phyloP scores from a whole-genome alignment of 2,888 invertebrate genomes.

The Noctua janthina region DNA sequence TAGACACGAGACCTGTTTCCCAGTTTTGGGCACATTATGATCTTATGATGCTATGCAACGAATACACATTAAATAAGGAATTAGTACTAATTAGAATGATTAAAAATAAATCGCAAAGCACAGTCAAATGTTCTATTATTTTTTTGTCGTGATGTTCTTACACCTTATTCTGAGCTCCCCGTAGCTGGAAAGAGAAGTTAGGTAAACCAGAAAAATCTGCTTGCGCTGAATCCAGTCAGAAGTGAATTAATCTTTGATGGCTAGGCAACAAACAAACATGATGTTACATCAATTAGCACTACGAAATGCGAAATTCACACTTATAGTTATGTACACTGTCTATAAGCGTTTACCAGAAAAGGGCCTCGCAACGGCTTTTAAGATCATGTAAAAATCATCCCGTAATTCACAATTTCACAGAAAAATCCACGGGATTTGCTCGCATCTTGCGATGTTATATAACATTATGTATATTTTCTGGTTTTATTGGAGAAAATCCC shows the following conservation, averaged over 20 bases:
- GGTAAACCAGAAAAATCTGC: background rate
- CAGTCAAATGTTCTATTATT: background rate
- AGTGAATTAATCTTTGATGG: background rate
- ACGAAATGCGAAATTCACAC: background rate
- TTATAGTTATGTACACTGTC: slow-evolving; percentile 7
- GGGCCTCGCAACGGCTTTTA: slow-evolving; percentile 41
- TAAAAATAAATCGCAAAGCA: background rate
- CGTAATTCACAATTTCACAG: slow-evolving; percentile 65
- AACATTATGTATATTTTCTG: slow-evolving; percentile 49
- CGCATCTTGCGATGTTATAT: slow-evolving; percentile 45
- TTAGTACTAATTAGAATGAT: background rate
- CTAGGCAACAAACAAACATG: background rate
- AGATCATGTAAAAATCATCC: slow-evolving; percentile 64
- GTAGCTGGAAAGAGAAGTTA: too few species aligned
- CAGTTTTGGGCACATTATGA: background rate
- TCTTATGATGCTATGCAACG: background rate
- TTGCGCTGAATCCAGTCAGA: background rate
- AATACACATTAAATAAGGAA: background rate
- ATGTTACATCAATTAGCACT: background rate
- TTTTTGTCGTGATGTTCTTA: background rate
- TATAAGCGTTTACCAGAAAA: slow-evolving; percentile 28
- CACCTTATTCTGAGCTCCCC: too few species aligned
- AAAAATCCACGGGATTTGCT: slow-evolving; percentile 58
- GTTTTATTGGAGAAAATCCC: slow-evolving; percentile 59
- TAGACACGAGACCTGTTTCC: background rate